Percentiles rank a stretch among this genome's conserved stretches.
Conservation (phyloP, 2,113 vertebrate genomes). For the Prietella phreatophila region DNA sequence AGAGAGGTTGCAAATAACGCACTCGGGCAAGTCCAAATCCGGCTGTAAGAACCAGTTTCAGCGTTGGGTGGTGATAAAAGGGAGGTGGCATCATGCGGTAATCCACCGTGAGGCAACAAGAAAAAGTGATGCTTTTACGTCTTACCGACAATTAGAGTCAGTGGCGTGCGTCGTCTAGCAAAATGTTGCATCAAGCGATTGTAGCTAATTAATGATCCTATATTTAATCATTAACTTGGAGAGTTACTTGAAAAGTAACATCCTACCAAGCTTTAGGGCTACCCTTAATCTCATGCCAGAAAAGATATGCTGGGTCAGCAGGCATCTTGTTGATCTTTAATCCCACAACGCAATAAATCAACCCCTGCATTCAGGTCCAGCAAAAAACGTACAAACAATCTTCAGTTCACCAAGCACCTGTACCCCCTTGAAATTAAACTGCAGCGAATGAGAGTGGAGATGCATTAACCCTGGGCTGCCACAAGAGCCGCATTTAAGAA, state of each 20-base stretch:
- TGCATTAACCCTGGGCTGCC: constrained; percentile 55
- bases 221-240: background rate
- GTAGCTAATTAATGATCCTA: constrained; percentile 11
- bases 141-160: background rate
- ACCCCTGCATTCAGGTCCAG: constrained; percentile 29
- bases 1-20: constrained; percentile 23
- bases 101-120: background rate
- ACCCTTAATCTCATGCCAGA: constrained; percentile 6
- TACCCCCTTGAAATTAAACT: constrained; percentile 35
- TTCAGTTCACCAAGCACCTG: constrained; percentile 32
- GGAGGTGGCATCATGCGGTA: background rate
- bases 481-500: constrained; percentile 54
- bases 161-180: background rate
- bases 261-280: background rate
- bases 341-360: constrained; percentile 47
- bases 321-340: constrained; percentile 49
- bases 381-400: constrained; percentile 31
- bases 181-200: background rate
- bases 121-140: constrained; percentile 6
- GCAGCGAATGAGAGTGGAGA: constrained; percentile 38
- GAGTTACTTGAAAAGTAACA: background rate
- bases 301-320: constrained; percentile 16
- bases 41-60: background rate
- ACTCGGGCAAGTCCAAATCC: constrained; percentile 11
- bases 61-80: background rate